Evolutionary conservation across 2,113 vertebrate species (phyloP), one percentile per base, ranked within the genome.

Genomic region (Sarotherodon lohbergeri): DNA sequence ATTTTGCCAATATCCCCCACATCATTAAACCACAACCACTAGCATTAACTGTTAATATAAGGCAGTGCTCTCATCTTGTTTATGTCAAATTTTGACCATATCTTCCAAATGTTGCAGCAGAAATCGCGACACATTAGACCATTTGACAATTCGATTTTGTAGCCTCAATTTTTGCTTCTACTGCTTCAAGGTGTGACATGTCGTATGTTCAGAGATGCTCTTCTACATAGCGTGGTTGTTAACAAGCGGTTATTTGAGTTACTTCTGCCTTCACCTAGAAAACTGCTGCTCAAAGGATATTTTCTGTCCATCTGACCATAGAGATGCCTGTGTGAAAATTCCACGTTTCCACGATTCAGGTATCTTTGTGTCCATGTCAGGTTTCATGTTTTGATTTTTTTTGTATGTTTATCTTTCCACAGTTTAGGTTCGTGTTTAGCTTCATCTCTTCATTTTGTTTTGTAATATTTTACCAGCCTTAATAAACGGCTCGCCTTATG

Each of bases 401-500:
- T 52, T 52, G 17, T 0, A 4, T 19, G 57, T 61, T 63, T 34
- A 61, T 34, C 9, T 63, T 63, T 63, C 16, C 9, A 34, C 29
- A 63, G 16, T 34, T 63, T 63, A 63, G 59, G 2, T 34, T 19
- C 4, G n/a, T n/a, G 0, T 63, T 63, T 1, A 63, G 16, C 16
- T 63, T 63, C 59, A 63, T 7, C 5, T 63, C 17, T 63, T 5
- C 0, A 0, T 63, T 19, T 63, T 61, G 59, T 61, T 61, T 34
- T 34, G 29, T 63, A 34, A 63, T 63, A 63, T 63, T 36, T 63
- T 63, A 36, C 29, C 59, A 36, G 29, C 29, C 59, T 11, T 63
- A 63, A 0, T 36, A 36, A 63, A 63, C 0, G 0, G 0, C 59
- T 19, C 0, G 3, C 59, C 6, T 63, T 63, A 19, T 34, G 59